Evolutionary conservation across 1,140 invertebrate species (phyloP).

Genomic region (Musca domestica): DNA sequence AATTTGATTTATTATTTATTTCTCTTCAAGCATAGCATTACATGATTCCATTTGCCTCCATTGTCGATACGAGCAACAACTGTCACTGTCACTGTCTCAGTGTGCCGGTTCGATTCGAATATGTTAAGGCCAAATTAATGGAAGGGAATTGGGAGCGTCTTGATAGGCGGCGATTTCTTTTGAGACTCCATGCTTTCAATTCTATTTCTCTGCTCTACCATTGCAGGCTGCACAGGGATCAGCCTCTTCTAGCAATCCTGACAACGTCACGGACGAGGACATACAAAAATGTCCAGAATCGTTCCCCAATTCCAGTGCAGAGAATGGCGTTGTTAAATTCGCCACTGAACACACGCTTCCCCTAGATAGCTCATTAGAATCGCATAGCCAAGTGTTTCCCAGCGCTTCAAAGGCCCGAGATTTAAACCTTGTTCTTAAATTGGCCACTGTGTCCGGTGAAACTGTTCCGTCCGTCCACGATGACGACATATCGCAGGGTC

Average conservation of each 20-base stretch:
- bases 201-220: background rate
- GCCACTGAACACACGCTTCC: constrained; percentile 5
- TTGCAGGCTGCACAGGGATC: constrained; percentile 6
- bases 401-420: background rate
- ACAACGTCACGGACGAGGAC: background rate
- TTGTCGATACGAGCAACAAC: too few species aligned
- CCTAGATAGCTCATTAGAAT: background rate
- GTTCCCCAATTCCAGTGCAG: background rate
- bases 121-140: too few species aligned
- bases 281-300: constrained; percentile 6
- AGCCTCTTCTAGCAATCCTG: background rate
- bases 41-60: too few species aligned
- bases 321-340: background rate
- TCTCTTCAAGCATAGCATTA: too few species aligned
- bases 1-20: too few species aligned
- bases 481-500: constrained; percentile 54
- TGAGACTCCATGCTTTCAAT: too few species aligned
- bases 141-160: too few species aligned
- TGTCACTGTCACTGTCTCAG: too few species aligned
- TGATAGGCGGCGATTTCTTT: too few species aligned
- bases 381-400: background rate
- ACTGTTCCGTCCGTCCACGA: constrained; percentile 18
- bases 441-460: background rate
- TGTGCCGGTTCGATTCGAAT: too few species aligned
- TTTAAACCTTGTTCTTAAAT: background rate